Conservation (phyloP, 2,888 invertebrate genomes). For the Drosophila lutescens region DNA sequence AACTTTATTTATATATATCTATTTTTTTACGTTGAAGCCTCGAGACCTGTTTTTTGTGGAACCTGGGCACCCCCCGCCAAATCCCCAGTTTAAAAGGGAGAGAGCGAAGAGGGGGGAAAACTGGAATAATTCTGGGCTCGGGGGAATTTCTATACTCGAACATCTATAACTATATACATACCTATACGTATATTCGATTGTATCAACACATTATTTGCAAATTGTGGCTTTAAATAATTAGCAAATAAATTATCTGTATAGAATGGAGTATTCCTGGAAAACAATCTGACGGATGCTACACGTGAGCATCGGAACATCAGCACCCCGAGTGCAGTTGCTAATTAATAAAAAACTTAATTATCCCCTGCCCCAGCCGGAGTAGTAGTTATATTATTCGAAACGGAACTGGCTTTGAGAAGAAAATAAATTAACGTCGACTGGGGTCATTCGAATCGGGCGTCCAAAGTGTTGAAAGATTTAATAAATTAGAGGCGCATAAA, state of each 20-base stretch:
- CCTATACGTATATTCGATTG: conserved; percentile 4
- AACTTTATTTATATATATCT: conserved; percentile 9
- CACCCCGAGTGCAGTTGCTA: conserved; percentile 23
- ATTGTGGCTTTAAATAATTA: conserved; percentile 64
- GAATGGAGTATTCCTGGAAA: conserved; percentile 40
- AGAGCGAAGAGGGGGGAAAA: conserved; percentile 14
- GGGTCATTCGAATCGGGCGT: too few species aligned
- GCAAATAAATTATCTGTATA: conserved; percentile 50
- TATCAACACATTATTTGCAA: conserved; percentile 43
- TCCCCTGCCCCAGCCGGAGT: background rate
- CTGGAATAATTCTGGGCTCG: conserved; percentile 45
- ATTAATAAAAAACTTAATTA: conserved; percentile 19
- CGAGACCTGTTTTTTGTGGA: conserved; percentile 46
- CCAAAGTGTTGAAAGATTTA: background rate
- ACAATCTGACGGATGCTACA: conserved; percentile 32
- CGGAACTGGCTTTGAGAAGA: conserved; percentile 24
- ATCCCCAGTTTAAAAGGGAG: background rate
- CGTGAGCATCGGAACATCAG: conserved; percentile 31
- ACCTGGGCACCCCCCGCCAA: conserved; percentile 28
- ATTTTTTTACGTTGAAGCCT: conserved; percentile 13
- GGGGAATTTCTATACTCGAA: conserved; percentile 53
- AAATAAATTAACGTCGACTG: conserved; percentile 5
- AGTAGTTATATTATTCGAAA: background rate
- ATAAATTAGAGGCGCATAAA: background rate
- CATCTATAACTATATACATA: conserved; percentile 5